Evolutionary conservation across 2,113 vertebrate genomes (phyloP).

Genomic region (Buteo buteo): DNA sequence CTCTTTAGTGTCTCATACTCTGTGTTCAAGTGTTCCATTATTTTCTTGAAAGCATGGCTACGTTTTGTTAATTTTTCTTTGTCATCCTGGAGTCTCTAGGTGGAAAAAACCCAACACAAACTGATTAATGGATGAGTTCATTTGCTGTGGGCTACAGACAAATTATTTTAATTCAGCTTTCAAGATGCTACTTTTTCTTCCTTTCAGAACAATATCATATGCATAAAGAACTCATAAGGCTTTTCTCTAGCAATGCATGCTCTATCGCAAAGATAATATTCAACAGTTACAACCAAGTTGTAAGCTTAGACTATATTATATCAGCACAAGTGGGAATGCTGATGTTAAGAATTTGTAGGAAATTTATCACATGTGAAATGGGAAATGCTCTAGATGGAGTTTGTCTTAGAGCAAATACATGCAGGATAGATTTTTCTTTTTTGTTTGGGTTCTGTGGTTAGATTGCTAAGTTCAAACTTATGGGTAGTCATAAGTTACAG

Average conservation of each 20-base stretch:
- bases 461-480: neutral
- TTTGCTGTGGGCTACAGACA: neutral
- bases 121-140: neutral
- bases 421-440: neutral
- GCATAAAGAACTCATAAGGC: neutral
- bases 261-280: neutral
- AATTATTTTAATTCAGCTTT: neutral
- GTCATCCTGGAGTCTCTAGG: slow-evolving; percentile 87
- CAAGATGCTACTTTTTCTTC: neutral
- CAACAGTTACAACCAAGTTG: neutral
- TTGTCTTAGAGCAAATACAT: neutral
- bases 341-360: neutral
- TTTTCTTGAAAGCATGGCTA: slow-evolving; percentile 78
- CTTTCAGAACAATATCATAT: neutral
- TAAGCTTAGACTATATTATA: neutral
- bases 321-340: neutral
- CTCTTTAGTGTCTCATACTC: slow-evolving; percentile 79
- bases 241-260: neutral
- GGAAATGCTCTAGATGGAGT: neutral
- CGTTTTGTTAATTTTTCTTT: slow-evolving; percentile 74
- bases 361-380: neutral
- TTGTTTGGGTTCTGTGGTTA: neutral
- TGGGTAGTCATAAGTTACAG: neutral
- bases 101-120: neutral
- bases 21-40: slow-evolving; percentile 76